phyloP scores from a whole-genome alignment of 1,140 invertebrate genomes.

The Pachyrhynchus sulphureomaculatus region DNA sequence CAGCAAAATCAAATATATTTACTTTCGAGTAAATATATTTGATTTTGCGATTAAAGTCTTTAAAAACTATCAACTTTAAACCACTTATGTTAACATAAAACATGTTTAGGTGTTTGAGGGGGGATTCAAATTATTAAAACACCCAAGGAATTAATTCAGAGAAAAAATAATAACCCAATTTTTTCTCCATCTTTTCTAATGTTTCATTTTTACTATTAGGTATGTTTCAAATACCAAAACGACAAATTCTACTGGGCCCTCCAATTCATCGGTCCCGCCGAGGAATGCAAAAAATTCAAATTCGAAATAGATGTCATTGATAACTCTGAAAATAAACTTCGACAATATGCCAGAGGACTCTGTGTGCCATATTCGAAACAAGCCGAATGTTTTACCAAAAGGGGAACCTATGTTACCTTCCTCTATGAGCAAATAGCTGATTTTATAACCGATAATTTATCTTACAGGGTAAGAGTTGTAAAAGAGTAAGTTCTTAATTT shows the following conservation, averaged over 20 bases:
- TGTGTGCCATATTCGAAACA: constrained; percentile 14
- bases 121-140: too few species aligned
- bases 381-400: constrained; percentile 8
- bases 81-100: too few species aligned
- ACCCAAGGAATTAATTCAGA: too few species aligned
- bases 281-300: constrained; percentile 13
- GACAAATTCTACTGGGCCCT: constrained; percentile 23
- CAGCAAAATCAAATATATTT: too few species aligned
- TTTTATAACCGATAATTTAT: constrained; percentile 9
- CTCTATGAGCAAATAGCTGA: constrained; percentile 17
- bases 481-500: constrained; percentile 8
- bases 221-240: constrained; percentile 3
- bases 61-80: too few species aligned
- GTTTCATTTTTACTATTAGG: too few species aligned
- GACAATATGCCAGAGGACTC: constrained; percentile 3
- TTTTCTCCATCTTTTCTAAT: too few species aligned
- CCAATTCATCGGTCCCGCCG: constrained; percentile 22
- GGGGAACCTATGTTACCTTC: not conserved
- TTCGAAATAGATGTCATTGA: constrained; percentile 28
- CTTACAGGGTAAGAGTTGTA: constrained; percentile 11
- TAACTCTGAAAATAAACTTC: constrained; percentile 18
- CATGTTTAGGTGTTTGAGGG: too few species aligned
- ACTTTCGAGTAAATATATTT: too few species aligned
- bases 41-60: too few species aligned
- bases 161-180: too few species aligned